Conservation (phyloP, 1,140 invertebrate genomes). For the Panagrolaimus sp. region DNA sequence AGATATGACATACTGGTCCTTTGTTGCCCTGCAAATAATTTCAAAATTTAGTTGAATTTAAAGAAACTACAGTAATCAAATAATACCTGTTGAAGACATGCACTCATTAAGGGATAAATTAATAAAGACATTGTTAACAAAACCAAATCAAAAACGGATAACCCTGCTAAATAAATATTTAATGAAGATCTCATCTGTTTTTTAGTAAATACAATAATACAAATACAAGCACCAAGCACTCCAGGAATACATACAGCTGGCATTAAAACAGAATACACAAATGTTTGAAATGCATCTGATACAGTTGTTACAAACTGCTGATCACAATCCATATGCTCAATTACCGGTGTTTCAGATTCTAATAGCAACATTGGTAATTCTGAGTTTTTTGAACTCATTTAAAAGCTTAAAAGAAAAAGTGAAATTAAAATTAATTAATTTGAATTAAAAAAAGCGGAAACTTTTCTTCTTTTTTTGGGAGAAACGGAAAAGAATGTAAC, state of each 20-base stretch:
- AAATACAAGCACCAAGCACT: conserved; percentile 40
- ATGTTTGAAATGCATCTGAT: neutral
- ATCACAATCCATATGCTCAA: too few relatives aligned
- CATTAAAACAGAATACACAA: conserved; percentile 18
- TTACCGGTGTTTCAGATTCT: too few relatives aligned
- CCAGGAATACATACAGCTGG: conserved; percentile 29
- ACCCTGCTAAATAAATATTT: conserved; percentile 56
- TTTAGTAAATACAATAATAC: conserved; percentile 51
- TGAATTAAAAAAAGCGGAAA: too few relatives aligned
- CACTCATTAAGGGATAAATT: conserved; percentile 56
- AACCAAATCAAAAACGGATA: conserved; percentile 53
- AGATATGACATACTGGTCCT: conserved; percentile 50
- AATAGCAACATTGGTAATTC: too few relatives aligned
- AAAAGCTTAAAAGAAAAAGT: too few relatives aligned
- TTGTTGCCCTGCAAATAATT: conserved; percentile 5
- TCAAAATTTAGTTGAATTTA: neutral
- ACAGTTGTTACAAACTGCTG: too few relatives aligned
- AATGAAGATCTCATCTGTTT: conserved; percentile 56
- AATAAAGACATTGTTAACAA: conserved; percentile 48
- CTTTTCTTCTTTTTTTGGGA: too few relatives aligned
- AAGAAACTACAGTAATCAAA: neutral
- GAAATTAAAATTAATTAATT: too few relatives aligned
- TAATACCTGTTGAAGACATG: conserved; percentile 44
- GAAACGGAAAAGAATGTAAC: too few relatives aligned
- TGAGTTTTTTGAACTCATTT: too few relatives aligned